A percentile compares a stretch with the other conserved stretches of the same genome.
Evolutionary conservation across 2,888 invertebrate genomes (phyloP).

Genomic region (Eristalis tenax): DNA sequence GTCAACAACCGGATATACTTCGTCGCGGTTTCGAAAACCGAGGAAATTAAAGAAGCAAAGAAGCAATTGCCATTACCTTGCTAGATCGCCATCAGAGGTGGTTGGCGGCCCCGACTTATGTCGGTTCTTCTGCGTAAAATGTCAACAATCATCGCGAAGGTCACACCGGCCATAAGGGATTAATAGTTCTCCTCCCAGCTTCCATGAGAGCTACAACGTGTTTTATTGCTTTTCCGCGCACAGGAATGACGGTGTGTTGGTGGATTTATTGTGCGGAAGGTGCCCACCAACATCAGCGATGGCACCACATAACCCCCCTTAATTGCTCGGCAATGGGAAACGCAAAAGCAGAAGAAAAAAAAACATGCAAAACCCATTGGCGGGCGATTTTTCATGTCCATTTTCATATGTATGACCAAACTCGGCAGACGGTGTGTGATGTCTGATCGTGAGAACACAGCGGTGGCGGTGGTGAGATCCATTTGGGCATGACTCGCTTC

Average conservation of each 20-base stretch:
- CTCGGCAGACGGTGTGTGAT: slow-evolving; percentile 32
- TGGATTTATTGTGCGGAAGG: background rate
- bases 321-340: background rate
- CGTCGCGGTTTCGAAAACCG: slow-evolving; percentile 15
- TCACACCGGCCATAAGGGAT: slow-evolving; percentile 30
- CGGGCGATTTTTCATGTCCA: slow-evolving; percentile 50
- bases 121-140: slow-evolving; percentile 39
- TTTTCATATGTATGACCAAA: slow-evolving; percentile 14
- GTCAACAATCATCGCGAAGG: slow-evolving; percentile 61
- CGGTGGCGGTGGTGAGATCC: background rate
- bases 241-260: no score
- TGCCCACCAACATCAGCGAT: no score
- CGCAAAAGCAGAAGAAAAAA: background rate
- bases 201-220: background rate
- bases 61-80: slow-evolving; percentile 39
- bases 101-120: background rate
- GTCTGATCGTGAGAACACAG: slow-evolving; percentile 44
- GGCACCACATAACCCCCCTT: background rate
- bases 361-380: slow-evolving; percentile 23
- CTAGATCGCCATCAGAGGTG: slow-evolving; percentile 43
- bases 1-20: slow-evolving; percentile 56
- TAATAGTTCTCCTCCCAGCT: background rate
- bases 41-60: background rate
- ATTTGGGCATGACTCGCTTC: slow-evolving; percentile 38
- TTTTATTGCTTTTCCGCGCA: background rate